These are phyloP conservation scores for Gymnothorax reevesii DNA, from an alignment of 2,797 vertebrate species.

Conservation along the genomic window DNA sequence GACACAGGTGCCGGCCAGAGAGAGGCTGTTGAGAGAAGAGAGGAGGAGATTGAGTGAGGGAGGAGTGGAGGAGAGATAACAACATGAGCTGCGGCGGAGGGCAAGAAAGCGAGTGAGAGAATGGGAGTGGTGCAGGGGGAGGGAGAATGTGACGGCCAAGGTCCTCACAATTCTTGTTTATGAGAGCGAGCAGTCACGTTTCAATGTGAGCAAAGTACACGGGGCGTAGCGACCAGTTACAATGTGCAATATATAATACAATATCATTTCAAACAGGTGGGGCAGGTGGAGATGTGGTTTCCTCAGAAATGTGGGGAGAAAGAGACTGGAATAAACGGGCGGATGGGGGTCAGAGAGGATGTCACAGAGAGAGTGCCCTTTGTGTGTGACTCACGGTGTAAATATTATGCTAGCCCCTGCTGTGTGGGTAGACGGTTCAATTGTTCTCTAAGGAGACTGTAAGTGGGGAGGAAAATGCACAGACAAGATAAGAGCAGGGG, in stretches of 20 bases:
- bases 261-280: slow-evolving; percentile 5
- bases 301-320: slow-evolving; percentile 33
- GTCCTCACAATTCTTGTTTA: slow-evolving; percentile 4
- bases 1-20: slow-evolving; percentile 56
- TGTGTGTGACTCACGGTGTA: slow-evolving; percentile 1
- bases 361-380: slow-evolving; percentile 2
- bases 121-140: slow-evolving; percentile 38
- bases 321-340: slow-evolving; percentile 20
- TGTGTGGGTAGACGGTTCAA: not conserved
- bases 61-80: slow-evolving; percentile 13
- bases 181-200: slow-evolving; percentile 4
- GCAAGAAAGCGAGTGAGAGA: slow-evolving; percentile 8
- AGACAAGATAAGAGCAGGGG: slow-evolving; percentile 4
- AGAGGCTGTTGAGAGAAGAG: not conserved
- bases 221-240: not conserved
- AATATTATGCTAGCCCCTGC: slow-evolving; percentile 18
- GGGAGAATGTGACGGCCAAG: not conserved
- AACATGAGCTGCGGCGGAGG: slow-evolving; percentile 13
- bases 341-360: not conserved
- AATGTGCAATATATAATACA: slow-evolving; percentile 1
- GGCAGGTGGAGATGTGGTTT: slow-evolving; percentile 30
- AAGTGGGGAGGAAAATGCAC: not conserved
- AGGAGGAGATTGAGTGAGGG: not conserved
- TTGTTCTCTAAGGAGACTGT: slow-evolving; percentile 9
- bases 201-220: not conserved